These are phyloP conservation scores for Sciurus vulgaris DNA, from an alignment of 2,797 vertebrate genomes.

Conservation along the genomic window DNA sequence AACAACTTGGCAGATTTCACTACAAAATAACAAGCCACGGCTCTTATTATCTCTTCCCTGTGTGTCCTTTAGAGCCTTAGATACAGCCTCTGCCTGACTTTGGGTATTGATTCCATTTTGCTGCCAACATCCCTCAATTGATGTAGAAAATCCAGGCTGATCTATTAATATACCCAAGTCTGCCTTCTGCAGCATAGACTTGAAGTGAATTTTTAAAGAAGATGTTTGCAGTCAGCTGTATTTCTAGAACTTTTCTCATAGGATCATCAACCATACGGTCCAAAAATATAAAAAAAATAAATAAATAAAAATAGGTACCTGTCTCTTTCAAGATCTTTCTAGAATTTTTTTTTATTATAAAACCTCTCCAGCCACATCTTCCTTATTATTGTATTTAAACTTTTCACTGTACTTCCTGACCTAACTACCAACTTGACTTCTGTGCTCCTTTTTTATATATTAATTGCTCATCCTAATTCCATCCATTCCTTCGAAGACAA, in stretches of 20 bases:
- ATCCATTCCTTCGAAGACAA: neutral
- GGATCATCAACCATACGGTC: neutral
- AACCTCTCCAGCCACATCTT: neutral
- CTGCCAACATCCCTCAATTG: conserved; percentile 76
- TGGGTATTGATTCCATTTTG: conserved; percentile 77
- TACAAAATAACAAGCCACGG: conserved; percentile 39
- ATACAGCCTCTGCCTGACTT: conserved; percentile 73
- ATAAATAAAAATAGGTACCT: neutral
- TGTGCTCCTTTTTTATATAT: neutral
- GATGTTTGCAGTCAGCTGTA: neutral
- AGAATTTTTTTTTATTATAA: conserved; percentile 28
- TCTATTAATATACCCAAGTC: conserved; percentile 75
- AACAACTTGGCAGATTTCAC: conserved; percentile 60
- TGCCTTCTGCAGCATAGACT: conserved; percentile 55
- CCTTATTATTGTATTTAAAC: neutral
- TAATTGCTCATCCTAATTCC: neutral
- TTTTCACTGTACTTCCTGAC: neutral
- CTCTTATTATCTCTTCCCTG: conserved; percentile 66
- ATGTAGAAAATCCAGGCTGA: conserved; percentile 75
- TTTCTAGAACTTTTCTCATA: conserved; percentile 51
- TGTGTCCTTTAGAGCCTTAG: conserved; percentile 65
- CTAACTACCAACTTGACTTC: neutral
- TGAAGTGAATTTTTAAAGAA: conserved; percentile 73
- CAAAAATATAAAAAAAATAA: neutral
- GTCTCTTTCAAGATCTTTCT: neutral